Percentiles rank a stretch among this genome's conserved stretches.
phyloP scores from a whole-genome alignment of 2,797 vertebrate species.

The Chelonia mydas region DNA sequence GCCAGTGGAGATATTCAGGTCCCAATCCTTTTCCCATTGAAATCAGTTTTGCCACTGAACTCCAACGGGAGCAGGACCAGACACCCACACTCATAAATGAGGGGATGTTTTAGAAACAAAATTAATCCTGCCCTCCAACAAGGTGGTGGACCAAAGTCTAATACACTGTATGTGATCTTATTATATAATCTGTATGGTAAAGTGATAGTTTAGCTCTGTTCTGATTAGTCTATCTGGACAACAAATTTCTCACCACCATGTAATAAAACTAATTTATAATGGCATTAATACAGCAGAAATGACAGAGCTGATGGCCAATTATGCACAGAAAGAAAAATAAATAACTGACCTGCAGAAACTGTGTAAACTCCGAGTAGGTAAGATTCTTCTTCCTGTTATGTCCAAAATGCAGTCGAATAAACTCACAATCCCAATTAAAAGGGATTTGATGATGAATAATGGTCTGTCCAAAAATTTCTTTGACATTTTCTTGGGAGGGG shows the following conservation, averaged over 20 bases:
- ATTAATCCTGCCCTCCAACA: not conserved
- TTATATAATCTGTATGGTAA: not conserved
- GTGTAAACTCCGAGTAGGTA: constrained; percentile 96
- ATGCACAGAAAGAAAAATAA: constrained; percentile 36
- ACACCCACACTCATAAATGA: not conserved
- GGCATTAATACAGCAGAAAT: not conserved
- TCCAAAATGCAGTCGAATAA: constrained; percentile 97
- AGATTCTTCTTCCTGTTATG: constrained; percentile 94
- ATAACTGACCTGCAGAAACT: constrained; percentile 93
- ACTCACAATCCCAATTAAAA: constrained; percentile 99
- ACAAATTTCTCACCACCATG: not conserved
- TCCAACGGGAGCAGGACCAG: not conserved
- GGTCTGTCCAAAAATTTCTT: constrained; percentile 98
- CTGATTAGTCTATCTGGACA: not conserved
- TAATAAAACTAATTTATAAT: not conserved
- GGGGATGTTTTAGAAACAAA: not conserved
- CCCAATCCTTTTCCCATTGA: not conserved
- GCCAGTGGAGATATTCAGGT: not conserved
- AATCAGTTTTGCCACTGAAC: constrained; percentile 1
- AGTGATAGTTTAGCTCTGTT: not conserved
- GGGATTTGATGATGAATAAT: constrained; percentile 97
- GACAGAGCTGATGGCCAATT: constrained; percentile 14
- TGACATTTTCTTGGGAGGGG: constrained; percentile 91
- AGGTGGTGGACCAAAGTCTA: not conserved
- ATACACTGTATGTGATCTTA: not conserved